These are phyloP conservation scores for Mythimna ferrago DNA, from an alignment of 2,888 invertebrate species.

Conservation along the genomic window DNA sequence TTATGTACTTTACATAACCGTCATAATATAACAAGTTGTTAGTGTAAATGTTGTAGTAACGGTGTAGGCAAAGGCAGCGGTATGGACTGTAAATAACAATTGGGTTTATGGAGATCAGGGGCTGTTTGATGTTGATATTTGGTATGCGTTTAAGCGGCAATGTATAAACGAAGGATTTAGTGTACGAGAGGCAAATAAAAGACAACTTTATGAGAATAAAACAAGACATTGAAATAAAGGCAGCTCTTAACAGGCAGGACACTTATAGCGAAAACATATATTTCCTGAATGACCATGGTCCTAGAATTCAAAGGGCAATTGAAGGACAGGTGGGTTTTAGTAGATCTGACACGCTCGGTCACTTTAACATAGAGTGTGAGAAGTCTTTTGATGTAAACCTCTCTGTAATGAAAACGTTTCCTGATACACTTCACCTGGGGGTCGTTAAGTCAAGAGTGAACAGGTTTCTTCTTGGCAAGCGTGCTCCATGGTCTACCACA, in stretches of 20 bases:
- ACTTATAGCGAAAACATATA: no score
- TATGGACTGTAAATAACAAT: conserved; percentile 49
- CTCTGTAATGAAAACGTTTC: no score
- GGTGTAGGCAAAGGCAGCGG: conserved; percentile 37
- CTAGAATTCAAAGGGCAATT: no score
- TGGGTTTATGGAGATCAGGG: conserved; percentile 17
- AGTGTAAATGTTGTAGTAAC: conserved; percentile 39
- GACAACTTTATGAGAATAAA: background rate
- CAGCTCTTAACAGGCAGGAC: background rate
- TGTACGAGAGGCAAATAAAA: background rate
- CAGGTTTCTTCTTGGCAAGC: no score
- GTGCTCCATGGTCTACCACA: no score
- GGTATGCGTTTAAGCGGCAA: background rate
- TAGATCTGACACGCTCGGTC: no score
- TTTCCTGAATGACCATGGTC: no score
- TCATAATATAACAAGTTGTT: conserved; percentile 52
- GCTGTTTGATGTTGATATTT: background rate
- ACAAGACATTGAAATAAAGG: background rate
- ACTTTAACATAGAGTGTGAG: no score
- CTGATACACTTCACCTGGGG: no score
- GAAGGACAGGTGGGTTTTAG: no score
- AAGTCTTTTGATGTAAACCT: no score
- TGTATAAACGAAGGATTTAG: background rate
- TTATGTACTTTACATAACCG: conserved; percentile 57
- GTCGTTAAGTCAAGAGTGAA: no score